These are phyloP conservation scores for Paelopatides confundens DNA, from an alignment of 53 echinoderm and acorn worm species.

Conservation along the genomic window DNA sequence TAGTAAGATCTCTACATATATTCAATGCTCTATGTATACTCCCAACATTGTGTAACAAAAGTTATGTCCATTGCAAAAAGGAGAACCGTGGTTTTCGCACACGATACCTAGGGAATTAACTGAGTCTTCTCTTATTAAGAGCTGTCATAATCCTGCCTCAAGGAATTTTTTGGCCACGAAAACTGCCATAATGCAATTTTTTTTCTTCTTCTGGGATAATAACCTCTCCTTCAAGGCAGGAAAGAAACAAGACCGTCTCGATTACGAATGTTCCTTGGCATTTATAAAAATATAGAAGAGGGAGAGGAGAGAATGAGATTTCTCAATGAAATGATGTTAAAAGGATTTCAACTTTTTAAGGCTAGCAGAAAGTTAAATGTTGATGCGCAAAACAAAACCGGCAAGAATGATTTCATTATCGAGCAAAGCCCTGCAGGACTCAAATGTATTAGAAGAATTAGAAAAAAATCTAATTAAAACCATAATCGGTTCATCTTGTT, in stretches of 20 bases:
- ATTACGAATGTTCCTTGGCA: background rate
- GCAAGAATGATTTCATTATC: too few relatives aligned
- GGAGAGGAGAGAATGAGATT: background rate
- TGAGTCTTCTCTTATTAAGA: background rate
- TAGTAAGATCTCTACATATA: too few relatives aligned
- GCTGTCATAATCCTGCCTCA: background rate
- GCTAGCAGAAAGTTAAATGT: too few relatives aligned
- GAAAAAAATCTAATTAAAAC: too few relatives aligned
- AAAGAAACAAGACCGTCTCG: background rate
- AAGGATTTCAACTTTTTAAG: background rate
- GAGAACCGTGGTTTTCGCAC: background rate
- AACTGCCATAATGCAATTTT: background rate
- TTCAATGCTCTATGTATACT: too few relatives aligned
- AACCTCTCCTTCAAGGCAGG: background rate
- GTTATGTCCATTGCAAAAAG: background rate
- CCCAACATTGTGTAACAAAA: too few relatives aligned
- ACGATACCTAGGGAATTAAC: background rate
- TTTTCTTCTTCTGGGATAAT: background rate
- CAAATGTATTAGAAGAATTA: too few relatives aligned
- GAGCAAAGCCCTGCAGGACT: too few relatives aligned
- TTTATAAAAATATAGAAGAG: background rate
- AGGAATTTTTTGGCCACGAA: background rate
- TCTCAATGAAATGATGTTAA: background rate
- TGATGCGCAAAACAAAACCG: too few relatives aligned
- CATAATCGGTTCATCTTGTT: too few relatives aligned